Conservation (phyloP, 2,797 vertebrate genomes). For the Adrianichthys oophorus region DNA sequence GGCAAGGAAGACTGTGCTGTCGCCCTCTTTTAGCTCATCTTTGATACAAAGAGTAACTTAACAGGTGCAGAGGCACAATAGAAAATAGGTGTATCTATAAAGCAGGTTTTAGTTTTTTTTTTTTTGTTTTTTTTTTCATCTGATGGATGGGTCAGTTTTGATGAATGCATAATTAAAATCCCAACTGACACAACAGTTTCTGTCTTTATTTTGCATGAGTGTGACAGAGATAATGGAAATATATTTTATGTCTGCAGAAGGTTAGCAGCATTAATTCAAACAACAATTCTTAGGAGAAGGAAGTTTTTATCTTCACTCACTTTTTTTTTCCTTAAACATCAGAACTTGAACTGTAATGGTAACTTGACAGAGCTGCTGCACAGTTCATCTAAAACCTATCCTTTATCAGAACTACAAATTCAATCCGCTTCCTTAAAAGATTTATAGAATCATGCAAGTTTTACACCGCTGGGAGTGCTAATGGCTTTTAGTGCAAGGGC, state of each 20-base stretch:
- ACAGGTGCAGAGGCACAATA: slow-evolving; percentile 23
- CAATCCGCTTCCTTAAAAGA: slow-evolving; percentile 84
- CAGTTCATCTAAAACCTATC: slow-evolving; percentile 76
- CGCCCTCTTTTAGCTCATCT: slow-evolving; percentile 21
- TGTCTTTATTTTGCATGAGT: slow-evolving; percentile 38
- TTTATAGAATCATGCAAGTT: slow-evolving; percentile 93
- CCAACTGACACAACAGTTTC: slow-evolving; percentile 12
- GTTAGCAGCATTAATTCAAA: slow-evolving; percentile 60
- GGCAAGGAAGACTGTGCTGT: slow-evolving; percentile 55
- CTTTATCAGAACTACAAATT: slow-evolving; percentile 76
- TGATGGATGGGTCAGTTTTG: slow-evolving; percentile 5
- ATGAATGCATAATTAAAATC: slow-evolving; percentile 17
- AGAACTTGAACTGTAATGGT: slow-evolving; percentile 53
- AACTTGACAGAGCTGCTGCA: slow-evolving; percentile 64
- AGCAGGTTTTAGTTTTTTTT: background rate
- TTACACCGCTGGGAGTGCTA: slow-evolving; percentile 86
- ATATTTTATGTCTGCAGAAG: slow-evolving; percentile 62
- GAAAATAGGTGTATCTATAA: slow-evolving; percentile 10
- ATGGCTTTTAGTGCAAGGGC: slow-evolving; percentile 87
- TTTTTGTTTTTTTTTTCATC: slow-evolving; percentile 1
- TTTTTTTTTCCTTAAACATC: slow-evolving; percentile 80
- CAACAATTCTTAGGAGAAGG: slow-evolving; percentile 78
- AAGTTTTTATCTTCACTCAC: slow-evolving; percentile 74
- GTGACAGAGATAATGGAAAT: slow-evolving; percentile 40
- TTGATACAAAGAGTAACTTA: slow-evolving; percentile 47